Base-by-base conservation (phyloP, 2,888 invertebrate genomes). In the Lissonota sp. region DNA sequence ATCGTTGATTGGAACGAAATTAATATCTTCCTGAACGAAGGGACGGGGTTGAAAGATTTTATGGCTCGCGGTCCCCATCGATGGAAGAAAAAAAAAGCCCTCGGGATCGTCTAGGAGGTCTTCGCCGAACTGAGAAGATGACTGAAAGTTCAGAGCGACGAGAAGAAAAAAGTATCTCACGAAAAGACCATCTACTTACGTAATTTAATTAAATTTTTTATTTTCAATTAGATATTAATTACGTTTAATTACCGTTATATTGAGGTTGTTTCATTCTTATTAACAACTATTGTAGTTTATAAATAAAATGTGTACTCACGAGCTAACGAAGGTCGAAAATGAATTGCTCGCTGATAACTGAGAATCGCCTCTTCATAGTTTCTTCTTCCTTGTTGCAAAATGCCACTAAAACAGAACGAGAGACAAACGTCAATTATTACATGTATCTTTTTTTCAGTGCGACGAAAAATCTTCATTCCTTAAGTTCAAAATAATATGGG, bases 321-420 rank as follows among this genome's bases (percentile, higher is more conserved):
- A 92, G 98, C 98, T 93, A 99, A 95, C 89, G 97, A 97, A 85
- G 98, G 98, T 93, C 99, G 95, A 93, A 96, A 98, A 93, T 97
- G 96, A 91, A 98, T 98, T 86, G 98, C 98, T 90, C 96, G 95
- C 93, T 97, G 96, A 93, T 98, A 98, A 93, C 97, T 97, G 92
- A 96, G 95, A 91, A 98, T 96, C 83, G 98, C 98, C 92, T 97
- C 97, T 87, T 97, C 95, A 93, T 96, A 96, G 90, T 97, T 95
- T 91, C 96, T 96, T 93, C 97, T 96, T 89, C 97, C 97, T 93
- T 98, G 98, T 88, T 97, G 95, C 90, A 98, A 94, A 91, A 98
- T 97, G 83, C 98, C 99, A 93, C 98, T 98, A 96, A 82, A 78
- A 67, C 55, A 72, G 8, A 42, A n/a, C n/a, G n/a, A n/a, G n/a